Base-by-base conservation (phyloP, 2,113 vertebrate species). In the Gavialis gangeticus region DNA sequence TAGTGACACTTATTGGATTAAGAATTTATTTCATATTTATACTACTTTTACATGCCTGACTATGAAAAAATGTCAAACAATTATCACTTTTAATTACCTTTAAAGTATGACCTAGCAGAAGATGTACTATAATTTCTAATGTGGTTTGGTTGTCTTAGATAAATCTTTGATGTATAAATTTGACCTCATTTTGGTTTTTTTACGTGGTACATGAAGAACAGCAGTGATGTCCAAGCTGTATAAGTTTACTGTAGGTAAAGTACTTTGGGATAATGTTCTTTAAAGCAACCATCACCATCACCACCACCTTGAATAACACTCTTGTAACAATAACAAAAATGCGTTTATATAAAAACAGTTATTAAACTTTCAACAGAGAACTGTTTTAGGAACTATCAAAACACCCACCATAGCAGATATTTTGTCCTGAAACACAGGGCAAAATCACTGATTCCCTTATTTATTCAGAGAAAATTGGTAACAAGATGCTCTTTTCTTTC, bases 31-130 rank as follows among this genome's bases (percentile, higher is more conserved):
- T 69, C 21, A 69, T 77, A 86, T 75, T 89, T 85, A 66, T 55
- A 93, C 12, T 18, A 27, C 69, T 94, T 92, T 77, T 73, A 93
- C 92, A 81, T 9, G 7, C 30, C 84, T 80, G 30, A 67, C 34
- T 58, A 5, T 75, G 64, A 76, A 87, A 69, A 84, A 58, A 17
- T 86, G 78, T n/a, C 84, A 93, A 92, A 82, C 4, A 34, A 60
- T 79, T 85, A n/a, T 60, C 75, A 76, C 28, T 66, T 24, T 30
- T 92, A 79, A 95, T 92, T 92, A 64, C 24, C 37, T 60, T n/a
- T 28, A 60, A 89, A 28, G 16, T 96, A 59, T 54, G 16, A 30
- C 78, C 79, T 88, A 30, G 66, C 66, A 69, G n/a, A 69, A 34
- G 66, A 30, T 69, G 66, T 21, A 21, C n/a, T 69, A 5, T 69